Base-by-base conservation (phyloP, 2,888 invertebrate genomes). In the Crepidodera aurea region DNA sequence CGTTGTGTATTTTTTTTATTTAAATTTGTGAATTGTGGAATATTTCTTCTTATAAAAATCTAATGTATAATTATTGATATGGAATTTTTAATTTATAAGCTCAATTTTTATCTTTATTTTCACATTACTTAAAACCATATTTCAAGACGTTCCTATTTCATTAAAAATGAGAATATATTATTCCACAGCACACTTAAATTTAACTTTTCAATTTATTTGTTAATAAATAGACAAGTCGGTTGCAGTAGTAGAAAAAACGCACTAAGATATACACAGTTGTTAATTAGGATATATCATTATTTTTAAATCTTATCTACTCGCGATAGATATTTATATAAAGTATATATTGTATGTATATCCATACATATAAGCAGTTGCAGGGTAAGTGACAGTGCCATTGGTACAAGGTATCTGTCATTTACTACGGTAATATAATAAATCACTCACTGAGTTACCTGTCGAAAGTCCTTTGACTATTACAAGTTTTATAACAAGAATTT, bases 211-310 rank as follows among this genome's bases (percentile, higher is more conserved):
- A 27, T 48, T 57, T 64, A 69, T 70, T 60, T 62, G 54, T 60
- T 27, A 48, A 13, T 51, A 15, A 46, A 54, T 55, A 63, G 60
- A 53, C 40, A 69, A 69, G 70, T 75, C 76, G 70, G 71, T 75
- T 78, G 78, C 78, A 75, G 77, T 78, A 77, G 77, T n/a, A n/a
- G n/a, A n/a, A n/a, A 70, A 55, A 69, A 75, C 70, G 77, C 77
- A 77, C 75, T 74, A 68, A 71, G 72, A 71, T 70, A 75, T 73
- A 76, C 71, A 77, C 57, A 50, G 25, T 78, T 78, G 77, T 78
- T 79, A 77, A 70, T 78, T 78, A 78, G 78, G 73, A 74, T 77
- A 75, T 75, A 77, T 72, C 68, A 76, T 78, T 78, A 78, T 78
- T 78, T 77, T 78, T 76, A 73, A 78, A 75, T 73, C 75, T 73